Evolutionary conservation across 2,888 invertebrate genomes (phyloP).

Genomic region (Diachrysia chrysitis): DNA sequence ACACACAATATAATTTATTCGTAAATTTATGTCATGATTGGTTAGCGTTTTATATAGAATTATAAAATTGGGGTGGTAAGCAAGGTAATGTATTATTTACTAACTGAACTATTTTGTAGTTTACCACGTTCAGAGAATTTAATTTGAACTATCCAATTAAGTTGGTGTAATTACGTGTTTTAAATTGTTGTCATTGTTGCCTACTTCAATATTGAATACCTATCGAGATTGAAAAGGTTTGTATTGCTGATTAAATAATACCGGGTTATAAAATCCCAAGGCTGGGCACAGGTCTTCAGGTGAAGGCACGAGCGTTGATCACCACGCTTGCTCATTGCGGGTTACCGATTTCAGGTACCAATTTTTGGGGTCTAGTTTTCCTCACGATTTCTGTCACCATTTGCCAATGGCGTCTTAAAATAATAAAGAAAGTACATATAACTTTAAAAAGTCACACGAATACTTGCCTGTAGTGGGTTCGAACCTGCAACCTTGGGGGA

Average conservation of each 20-base stretch:
- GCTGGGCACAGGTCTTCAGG: too few species aligned
- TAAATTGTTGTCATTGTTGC: conserved; percentile 21
- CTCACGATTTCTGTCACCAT: too few species aligned
- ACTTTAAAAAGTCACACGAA: too few species aligned
- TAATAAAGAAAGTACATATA: too few species aligned
- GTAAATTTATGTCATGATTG: conserved; percentile 62
- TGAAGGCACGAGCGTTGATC: too few species aligned
- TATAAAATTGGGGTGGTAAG: conserved; percentile 49
- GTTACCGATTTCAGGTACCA: too few species aligned
- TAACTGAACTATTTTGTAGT: conserved; percentile 38
- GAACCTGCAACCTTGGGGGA: too few species aligned
- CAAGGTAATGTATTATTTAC: conserved; percentile 43
- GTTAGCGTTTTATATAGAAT: conserved; percentile 59
- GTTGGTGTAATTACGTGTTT: conserved; percentile 45
- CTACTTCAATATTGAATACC: background rate
- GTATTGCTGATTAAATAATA: background rate
- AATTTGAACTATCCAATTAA: conserved; percentile 34
- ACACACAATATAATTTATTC: conserved; percentile 66
- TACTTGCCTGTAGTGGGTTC: too few species aligned
- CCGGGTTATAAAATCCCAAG: too few species aligned
- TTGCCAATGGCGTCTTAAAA: too few species aligned
- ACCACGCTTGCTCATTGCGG: too few species aligned
- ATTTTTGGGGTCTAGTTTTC: too few species aligned
- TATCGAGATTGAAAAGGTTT: background rate
- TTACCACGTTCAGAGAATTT: conserved; percentile 25